These are phyloP conservation scores for Dunckerocampus dactyliophorus DNA, from an alignment of 2,113 vertebrate genomes.

Conservation along the genomic window DNA sequence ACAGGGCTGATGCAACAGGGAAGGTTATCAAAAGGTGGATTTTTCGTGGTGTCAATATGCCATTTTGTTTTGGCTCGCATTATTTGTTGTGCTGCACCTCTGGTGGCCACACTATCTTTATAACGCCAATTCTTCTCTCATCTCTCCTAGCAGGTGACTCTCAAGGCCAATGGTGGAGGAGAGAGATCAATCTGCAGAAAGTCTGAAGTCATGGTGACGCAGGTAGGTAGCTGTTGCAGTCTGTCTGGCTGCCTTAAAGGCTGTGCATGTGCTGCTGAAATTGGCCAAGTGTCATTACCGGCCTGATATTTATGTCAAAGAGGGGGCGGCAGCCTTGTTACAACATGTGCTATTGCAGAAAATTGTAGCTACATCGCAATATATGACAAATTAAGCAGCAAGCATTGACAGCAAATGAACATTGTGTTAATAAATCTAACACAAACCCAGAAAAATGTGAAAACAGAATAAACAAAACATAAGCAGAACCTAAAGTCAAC, in stretches of 20 bases:
- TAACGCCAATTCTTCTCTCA: background rate
- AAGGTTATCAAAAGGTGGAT: conserved; percentile 21
- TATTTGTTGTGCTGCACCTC: conserved; percentile 50
- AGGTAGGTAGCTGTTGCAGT: conserved; percentile 16
- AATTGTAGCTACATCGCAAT: conserved; percentile 9
- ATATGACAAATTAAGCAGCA: conserved; percentile 15
- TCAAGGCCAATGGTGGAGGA: conserved; percentile 40
- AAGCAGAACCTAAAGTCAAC: conserved; percentile 4
- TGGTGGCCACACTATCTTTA: conserved; percentile 7
- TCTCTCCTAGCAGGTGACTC: conserved; percentile 6
- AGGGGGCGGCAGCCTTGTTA: conserved; percentile 8
- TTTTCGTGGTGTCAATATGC: conserved; percentile 27
- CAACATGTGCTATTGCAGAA: conserved; percentile 15
- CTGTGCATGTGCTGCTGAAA: conserved; percentile 19
- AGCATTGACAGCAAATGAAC: conserved; percentile 10
- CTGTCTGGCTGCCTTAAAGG: conserved; percentile 10
- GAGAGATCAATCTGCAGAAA: conserved; percentile 35
- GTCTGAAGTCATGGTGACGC: conserved; percentile 58
- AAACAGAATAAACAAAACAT: conserved; percentile 29
- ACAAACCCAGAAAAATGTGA: conserved; percentile 27
- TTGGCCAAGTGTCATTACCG: background rate
- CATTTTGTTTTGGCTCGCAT: conserved; percentile 38
- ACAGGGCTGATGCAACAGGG: conserved; percentile 23
- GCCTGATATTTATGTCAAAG: background rate
- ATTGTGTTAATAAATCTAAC: conserved; percentile 29